Evolutionary conservation across 2,888 invertebrate species (phyloP).

Genomic region (Microplitis deprimator): DNA sequence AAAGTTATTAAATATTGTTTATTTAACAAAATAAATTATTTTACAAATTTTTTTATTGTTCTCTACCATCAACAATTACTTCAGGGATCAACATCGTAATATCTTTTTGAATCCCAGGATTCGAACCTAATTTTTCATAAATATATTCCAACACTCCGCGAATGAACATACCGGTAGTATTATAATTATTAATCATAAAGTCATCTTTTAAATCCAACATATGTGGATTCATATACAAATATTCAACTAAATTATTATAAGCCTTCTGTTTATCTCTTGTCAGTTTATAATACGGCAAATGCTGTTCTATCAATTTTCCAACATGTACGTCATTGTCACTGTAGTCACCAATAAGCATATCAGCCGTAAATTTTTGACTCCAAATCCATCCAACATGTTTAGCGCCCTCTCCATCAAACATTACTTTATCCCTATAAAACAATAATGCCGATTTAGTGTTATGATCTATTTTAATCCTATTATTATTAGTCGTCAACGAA

Average conservation of each 20-base stretch:
- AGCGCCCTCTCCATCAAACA: constrained; percentile 29
- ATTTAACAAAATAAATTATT: neutral
- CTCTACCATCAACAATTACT: constrained; percentile 38
- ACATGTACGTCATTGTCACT: constrained; percentile 2
- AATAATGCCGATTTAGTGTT: constrained; percentile 28
- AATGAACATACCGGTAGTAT: constrained; percentile 49
- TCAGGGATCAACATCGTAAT: constrained; percentile 41
- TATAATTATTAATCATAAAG: constrained; percentile 45
- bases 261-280: constrained; percentile 40
- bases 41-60: constrained; percentile 29
- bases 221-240: constrained; percentile 45
- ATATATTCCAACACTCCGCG: constrained; percentile 42
- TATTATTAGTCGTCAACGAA: constrained; percentile 26
- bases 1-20: neutral
- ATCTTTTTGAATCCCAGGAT: constrained; percentile 24
- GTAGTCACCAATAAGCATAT: neutral
- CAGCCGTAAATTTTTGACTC: constrained; percentile 9
- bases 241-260: constrained; percentile 49
- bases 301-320: constrained; percentile 9
- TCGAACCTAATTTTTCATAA: constrained; percentile 30
- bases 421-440: constrained; percentile 44
- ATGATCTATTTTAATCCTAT: constrained; percentile 16
- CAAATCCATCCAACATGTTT: constrained; percentile 41
- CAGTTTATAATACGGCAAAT: constrained; percentile 42
- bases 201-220: constrained; percentile 46